Evolutionary conservation across 53 echinoderm and acorn worm species (phyloP), one percentile per base, ranked within the genome.

Genomic region (Luidia sarsii): DNA sequence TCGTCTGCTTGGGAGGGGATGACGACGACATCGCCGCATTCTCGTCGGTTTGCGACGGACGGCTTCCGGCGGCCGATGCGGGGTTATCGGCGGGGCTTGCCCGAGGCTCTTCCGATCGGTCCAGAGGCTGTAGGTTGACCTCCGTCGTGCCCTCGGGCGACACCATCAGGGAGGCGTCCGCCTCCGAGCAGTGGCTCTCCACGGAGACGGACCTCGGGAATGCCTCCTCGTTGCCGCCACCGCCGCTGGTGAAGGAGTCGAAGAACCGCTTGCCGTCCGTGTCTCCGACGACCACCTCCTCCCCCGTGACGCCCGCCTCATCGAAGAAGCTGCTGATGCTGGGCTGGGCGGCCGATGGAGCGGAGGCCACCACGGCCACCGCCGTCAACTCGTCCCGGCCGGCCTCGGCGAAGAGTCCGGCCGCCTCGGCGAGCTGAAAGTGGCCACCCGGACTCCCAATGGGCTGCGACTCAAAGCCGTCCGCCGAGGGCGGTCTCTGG

Each of bases 181-280:
- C 80, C 9, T 39, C 11, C 21, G 31, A 4, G 0, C 67, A 2
- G 50, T 63, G 53, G 48, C 39, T 28, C 52, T 79, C 50, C 33
- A 79, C 29, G 1, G 83, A 81, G 30, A 73, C 90, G 24, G 50
- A 57, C 22, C 60, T 82, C 51, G 24, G 60, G 21, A 77, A 62
- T n/a, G n/a, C n/a, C n/a, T n/a, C n/a, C n/a, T n/a, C n/a, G n/a
- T n/a, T n/a, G 50, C 67, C 88, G 16, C 64, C 85, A 20, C 85
- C 72, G 31, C 60, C 85, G 31, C 84, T 88, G 32, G 88, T 83
- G 57, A 93, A 93, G 13, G 93, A 93, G 81, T 93, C 93, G 86
- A 93, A 93, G 81, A 93, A 93, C 64, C 67, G 82, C 30, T 80
- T 79, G 23, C 64, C 84, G 56, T 83, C 89, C 21, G 52, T 30